phyloP scores from a whole-genome alignment of 2,113 vertebrate genomes.

The Ginglymostoma cirratum region DNA sequence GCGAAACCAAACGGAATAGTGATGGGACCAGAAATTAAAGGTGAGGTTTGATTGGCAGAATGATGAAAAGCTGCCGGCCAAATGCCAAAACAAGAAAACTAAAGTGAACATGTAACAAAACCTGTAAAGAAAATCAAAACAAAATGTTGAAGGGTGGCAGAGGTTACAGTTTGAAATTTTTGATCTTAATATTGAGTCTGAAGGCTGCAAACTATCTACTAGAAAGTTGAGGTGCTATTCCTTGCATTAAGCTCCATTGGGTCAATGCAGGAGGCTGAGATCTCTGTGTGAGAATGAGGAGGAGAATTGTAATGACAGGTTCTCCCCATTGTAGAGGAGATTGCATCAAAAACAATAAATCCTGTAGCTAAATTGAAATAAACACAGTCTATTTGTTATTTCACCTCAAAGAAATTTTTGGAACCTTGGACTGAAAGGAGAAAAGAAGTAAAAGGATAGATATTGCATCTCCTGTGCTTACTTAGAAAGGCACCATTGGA shows the following conservation, averaged over 20 bases:
- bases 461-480: neutral
- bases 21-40: no score
- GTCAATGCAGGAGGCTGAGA: no score
- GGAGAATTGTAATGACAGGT: no score
- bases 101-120: neutral
- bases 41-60: neutral
- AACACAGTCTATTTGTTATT: neutral
- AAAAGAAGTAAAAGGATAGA: neutral
- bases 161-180: neutral
- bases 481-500: neutral
- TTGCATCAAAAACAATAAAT: no score
- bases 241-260: no score
- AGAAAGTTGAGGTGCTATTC: neutral
- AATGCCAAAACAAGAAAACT: neutral
- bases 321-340: no score
- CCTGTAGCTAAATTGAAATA: no score
- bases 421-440: neutral
- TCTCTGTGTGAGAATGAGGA: no score
- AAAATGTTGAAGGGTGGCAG: neutral
- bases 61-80: neutral
- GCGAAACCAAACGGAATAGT: no score
- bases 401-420: neutral
- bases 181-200: neutral
- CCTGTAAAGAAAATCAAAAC: neutral
- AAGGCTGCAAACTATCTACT: neutral